Percentiles rank a stretch among this genome's conserved stretches.
Conservation (phyloP, 1,140 invertebrate species). For the Bombus picipes region DNA sequence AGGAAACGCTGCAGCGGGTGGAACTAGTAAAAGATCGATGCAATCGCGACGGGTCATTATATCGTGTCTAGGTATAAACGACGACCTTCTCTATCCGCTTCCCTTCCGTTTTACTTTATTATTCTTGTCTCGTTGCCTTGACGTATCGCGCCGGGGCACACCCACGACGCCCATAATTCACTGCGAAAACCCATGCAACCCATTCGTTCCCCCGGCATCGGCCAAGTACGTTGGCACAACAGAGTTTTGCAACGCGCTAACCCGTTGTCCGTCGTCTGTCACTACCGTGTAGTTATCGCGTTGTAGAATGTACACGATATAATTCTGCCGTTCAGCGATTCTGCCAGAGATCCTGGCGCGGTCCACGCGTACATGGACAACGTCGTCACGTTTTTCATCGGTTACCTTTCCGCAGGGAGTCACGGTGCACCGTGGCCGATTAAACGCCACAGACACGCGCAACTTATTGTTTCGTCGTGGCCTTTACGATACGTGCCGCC, state of each 20-base stretch:
- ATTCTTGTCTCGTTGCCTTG: slow-evolving; percentile 60
- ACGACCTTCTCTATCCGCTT: slow-evolving; percentile 59
- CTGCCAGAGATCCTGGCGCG: slow-evolving; percentile 32
- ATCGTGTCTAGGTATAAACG: slow-evolving; percentile 56
- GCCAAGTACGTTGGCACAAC: background rate
- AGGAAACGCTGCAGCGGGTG: slow-evolving; percentile 20
- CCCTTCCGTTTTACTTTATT: slow-evolving; percentile 69
- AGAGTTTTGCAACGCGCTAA: slow-evolving; percentile 56
- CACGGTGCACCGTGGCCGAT: slow-evolving; percentile 35
- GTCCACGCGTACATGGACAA: background rate
- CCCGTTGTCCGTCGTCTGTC: slow-evolving; percentile 40
- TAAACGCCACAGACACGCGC: slow-evolving; percentile 53
- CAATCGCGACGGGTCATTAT: slow-evolving; percentile 61
- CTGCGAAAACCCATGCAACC: slow-evolving; percentile 63
- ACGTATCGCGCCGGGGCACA: slow-evolving; percentile 64
- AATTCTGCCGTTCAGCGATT: slow-evolving; percentile 46
- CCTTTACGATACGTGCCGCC: slow-evolving; percentile 40
- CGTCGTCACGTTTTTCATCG: slow-evolving; percentile 56
- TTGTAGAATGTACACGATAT: slow-evolving; percentile 42
- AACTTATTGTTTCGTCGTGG: slow-evolving; percentile 56
- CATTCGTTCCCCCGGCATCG: slow-evolving; percentile 33
- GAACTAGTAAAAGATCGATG: slow-evolving; percentile 51
- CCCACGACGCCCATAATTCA: slow-evolving; percentile 69
- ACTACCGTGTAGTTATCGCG: slow-evolving; percentile 61
- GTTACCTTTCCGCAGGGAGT: slow-evolving; percentile 53